Base-by-base conservation (phyloP, 2,888 invertebrate species). In the Drosophila anomalata region DNA sequence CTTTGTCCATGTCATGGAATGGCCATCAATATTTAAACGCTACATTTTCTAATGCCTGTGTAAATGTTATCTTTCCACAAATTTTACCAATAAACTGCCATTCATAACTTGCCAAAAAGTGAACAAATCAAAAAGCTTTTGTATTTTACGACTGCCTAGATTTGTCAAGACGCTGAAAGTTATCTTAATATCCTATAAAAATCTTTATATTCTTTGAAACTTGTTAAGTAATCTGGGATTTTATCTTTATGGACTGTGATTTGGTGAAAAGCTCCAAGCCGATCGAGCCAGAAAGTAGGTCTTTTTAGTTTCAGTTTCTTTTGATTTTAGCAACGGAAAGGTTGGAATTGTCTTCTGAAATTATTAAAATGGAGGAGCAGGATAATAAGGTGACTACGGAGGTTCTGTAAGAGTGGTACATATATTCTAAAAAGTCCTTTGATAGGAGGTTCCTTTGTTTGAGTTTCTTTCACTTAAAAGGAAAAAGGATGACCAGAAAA, bases 1-100 rank as follows among this genome's bases (percentile, higher is more conserved):
- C 22, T 94, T 93, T 92, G 90, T 93, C 0, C 92, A 92, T 84
- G 90, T 92, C 8, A 92, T 92, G 77, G 91, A 93, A 56, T 93
- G 93, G 92, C 90, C 93, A 12, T 92, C 93, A 33, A 90, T 91
- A 24, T 93, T 93, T 76, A 90, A 92, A 75, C 85, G 90, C 47
- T 90, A 86, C 71, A 68, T 41, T 41, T 58, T 22, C 8, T 31
- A 22, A 11, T 3, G 11, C 26, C 12, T 17, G 2, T 17, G 14
- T 12, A 6, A 53, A 12, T 26, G 7, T 7, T 26, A 26, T 26
- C 26, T 41, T 17, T 41, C 12, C 12, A 17, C n/a, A 46, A 44
- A 7, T n/a, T 22, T 55, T 46, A n/a, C 44, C 54, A 46, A 46
- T 9, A 31, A 46, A 55, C 29, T 55, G 11, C 47, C 24, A 2